These are phyloP conservation scores for Tenthredo notha DNA, from an alignment of 2,888 invertebrate genomes.

Conservation along the genomic window DNA sequence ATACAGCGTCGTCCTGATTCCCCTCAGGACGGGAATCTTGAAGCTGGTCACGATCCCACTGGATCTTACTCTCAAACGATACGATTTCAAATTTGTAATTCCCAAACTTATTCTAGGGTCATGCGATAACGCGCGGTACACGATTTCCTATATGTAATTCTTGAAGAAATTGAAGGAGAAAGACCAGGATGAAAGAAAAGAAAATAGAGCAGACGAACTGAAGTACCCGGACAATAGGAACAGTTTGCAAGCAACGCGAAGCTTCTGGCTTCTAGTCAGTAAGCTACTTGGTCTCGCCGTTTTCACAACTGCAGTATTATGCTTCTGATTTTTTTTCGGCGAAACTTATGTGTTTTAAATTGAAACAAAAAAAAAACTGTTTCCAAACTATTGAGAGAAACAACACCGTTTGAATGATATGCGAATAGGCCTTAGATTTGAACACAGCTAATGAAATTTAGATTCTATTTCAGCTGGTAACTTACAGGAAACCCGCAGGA, in stretches of 20 bases:
- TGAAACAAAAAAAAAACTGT: not conserved
- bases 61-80: slow-evolving; percentile 3
- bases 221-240: slow-evolving; percentile 5
- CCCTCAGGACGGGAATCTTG: slow-evolving; percentile 20
- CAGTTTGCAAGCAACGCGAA: slow-evolving; percentile 12
- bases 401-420: not conserved
- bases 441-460: not conserved
- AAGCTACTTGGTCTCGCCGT: not conserved
- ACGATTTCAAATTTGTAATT: slow-evolving; percentile 33
- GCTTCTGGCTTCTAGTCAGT: not conserved
- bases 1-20: slow-evolving; percentile 11
- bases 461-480: slow-evolving; percentile 67
- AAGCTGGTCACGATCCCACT: slow-evolving; percentile 8
- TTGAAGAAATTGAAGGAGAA: not conserved
- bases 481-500: slow-evolving; percentile 92
- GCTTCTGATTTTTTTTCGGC: not conserved
- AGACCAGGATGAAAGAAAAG: not conserved
- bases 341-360: slow-evolving; percentile 7
- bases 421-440: not conserved
- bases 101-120: not conserved
- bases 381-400: no score
- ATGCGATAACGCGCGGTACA: not conserved
- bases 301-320: not conserved
- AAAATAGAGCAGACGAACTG: not conserved
- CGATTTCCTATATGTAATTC: not conserved